Evolutionary conservation across 2,888 invertebrate species (phyloP).

Genomic region (Lypha dubia): DNA sequence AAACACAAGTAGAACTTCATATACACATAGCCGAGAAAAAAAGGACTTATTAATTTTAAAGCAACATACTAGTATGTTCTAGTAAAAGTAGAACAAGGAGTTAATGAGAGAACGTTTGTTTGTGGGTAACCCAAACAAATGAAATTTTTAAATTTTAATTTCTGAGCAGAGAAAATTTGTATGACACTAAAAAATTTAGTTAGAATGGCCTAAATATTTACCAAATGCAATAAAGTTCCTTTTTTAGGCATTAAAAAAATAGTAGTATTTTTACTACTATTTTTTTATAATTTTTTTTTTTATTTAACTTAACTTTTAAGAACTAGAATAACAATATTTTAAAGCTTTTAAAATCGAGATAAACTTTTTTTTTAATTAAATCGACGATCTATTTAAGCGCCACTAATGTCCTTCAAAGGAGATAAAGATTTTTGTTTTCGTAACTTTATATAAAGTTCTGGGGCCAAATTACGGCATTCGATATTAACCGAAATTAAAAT

Average conservation of each 20-base stretch:
- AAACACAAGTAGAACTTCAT: background rate
- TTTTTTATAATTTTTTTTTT: background rate
- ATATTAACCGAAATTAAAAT: too few species aligned
- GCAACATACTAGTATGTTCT: background rate
- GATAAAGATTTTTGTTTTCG: background rate
- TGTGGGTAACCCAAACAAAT: slow-evolving; percentile 19
- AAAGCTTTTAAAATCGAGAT: too few species aligned
- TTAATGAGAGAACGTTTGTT: slow-evolving; percentile 8
- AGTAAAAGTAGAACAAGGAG: background rate
- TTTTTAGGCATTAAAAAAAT: background rate
- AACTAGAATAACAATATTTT: too few species aligned
- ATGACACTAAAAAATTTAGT: background rate
- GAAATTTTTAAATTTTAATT: slow-evolving; percentile 61
- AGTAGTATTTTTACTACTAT: background rate
- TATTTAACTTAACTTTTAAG: background rate
- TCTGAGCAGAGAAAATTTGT: background rate
- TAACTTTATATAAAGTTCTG: slow-evolving; percentile 14
- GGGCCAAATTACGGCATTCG: background rate
- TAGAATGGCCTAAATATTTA: slow-evolving; percentile 17
- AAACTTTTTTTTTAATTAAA: too few species aligned
- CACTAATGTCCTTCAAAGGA: background rate
- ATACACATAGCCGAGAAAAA: slow-evolving; percentile 13
- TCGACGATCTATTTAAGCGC: background rate
- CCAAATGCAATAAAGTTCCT: background rate
- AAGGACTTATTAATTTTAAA: slow-evolving; percentile 53